Conservation (phyloP, 2,113 vertebrate genomes). For the Microcebus lehilahytsara region DNA sequence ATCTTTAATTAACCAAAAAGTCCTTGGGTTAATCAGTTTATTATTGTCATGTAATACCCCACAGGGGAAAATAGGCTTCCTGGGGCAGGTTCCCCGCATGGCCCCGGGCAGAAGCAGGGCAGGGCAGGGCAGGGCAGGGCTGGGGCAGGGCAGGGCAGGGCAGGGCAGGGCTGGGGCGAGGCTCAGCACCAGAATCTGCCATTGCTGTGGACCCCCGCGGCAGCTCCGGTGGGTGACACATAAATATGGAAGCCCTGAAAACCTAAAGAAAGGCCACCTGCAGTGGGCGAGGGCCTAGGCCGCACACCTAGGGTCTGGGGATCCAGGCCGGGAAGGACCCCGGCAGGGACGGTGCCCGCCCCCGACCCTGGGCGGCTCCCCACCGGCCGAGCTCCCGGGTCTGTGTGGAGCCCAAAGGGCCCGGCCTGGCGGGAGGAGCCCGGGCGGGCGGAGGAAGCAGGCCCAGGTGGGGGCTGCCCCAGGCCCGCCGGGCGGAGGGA, state of each 20-base stretch:
- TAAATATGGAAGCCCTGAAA: background rate
- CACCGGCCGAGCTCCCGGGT: too few relatives aligned
- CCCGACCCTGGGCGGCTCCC: rapidly evolving
- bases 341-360: rapidly evolving
- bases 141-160: too few relatives aligned
- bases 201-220: background rate
- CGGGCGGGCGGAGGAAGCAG: background rate
- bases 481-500: background rate
- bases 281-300: background rate
- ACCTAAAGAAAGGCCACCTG: too few relatives aligned
- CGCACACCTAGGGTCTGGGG: background rate
- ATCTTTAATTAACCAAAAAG: background rate
- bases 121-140: too few relatives aligned
- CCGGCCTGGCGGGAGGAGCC: too few relatives aligned
- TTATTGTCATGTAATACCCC: background rate
- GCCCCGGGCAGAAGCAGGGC: too few relatives aligned
- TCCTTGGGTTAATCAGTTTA: background rate
- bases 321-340: background rate
- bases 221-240: rapidly evolving
- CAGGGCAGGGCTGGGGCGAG: too few relatives aligned
- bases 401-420: background rate
- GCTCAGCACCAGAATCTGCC: background rate
- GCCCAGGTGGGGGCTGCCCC: too few relatives aligned
- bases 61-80: background rate
- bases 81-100: background rate